These are phyloP conservation scores for Diplolepis rosae DNA, from an alignment of 2,888 invertebrate species.

Conservation along the genomic window DNA sequence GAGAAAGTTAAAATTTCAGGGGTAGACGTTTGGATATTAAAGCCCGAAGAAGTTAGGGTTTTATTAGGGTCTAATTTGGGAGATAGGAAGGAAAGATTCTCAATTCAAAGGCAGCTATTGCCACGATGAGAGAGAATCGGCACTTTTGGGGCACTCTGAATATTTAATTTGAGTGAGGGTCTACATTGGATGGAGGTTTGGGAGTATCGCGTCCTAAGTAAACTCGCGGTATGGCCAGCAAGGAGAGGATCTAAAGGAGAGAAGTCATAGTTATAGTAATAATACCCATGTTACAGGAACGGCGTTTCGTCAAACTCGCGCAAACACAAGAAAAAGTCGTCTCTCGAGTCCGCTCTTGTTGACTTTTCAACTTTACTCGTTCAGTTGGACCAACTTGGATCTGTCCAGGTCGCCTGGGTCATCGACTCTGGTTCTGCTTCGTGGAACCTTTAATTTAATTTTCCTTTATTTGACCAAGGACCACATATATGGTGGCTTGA, in stretches of 20 bases:
- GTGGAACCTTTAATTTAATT: slow-evolving; percentile 39
- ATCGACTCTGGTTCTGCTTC: slow-evolving; percentile 43
- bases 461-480: slow-evolving; percentile 27
- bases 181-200: slow-evolving; percentile 27
- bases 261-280: slow-evolving; percentile 33
- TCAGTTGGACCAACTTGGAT: slow-evolving; percentile 27
- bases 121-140: not conserved
- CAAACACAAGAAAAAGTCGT: slow-evolving; percentile 61
- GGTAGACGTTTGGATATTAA: not conserved
- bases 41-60: not conserved
- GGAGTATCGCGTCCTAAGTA: slow-evolving; percentile 49
- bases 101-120: not conserved
- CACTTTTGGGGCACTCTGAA: slow-evolving; percentile 11
- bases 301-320: slow-evolving; percentile 72
- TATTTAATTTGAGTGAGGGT: slow-evolving; percentile 41
- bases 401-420: slow-evolving; percentile 36
- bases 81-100: not conserved
- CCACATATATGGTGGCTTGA: not conserved
- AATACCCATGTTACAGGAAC: slow-evolving; percentile 51
- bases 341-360: slow-evolving; percentile 60
- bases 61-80: not conserved
- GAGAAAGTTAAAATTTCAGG: no score
- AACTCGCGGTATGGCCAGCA: slow-evolving; percentile 38
- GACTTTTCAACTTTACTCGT: slow-evolving; percentile 64
- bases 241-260: slow-evolving; percentile 52